Evolutionary conservation across 2,797 vertebrate species (phyloP).

Genomic region (Alfaro cultratus): DNA sequence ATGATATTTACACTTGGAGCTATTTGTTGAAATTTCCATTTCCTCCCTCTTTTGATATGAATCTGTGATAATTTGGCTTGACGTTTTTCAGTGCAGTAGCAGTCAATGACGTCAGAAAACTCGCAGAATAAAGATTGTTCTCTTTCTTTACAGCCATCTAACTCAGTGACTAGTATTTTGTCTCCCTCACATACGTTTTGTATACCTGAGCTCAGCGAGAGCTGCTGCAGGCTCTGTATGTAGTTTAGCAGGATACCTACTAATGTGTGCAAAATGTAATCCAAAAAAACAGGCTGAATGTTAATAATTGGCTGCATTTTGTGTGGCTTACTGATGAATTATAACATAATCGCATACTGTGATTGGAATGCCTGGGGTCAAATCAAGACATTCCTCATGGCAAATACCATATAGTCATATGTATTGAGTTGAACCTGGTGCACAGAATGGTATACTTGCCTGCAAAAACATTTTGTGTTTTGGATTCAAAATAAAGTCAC

Average conservation of each 20-base stretch:
- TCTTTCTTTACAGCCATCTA: background rate
- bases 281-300: background rate
- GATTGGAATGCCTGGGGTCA: background rate
- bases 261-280: background rate
- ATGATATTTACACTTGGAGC: background rate
- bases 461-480: conserved; percentile 47
- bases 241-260: background rate
- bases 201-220: background rate
- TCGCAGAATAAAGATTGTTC: background rate
- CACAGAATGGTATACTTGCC: conserved; percentile 38
- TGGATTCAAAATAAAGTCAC: conserved; percentile 48
- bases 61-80: background rate
- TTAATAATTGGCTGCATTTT: background rate
- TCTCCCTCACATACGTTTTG: background rate
- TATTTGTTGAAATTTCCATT: background rate
- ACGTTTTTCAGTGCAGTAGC: background rate
- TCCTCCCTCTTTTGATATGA: background rate
- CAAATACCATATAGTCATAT: conserved; percentile 21
- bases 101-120: background rate
- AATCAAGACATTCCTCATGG: background rate
- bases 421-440: conserved; percentile 30
- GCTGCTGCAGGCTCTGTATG: background rate
- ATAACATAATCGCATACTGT: background rate
- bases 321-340: background rate
- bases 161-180: background rate